Conservation (phyloP, 2,797 vertebrate genomes). For the Semotilus atromaculatus region DNA sequence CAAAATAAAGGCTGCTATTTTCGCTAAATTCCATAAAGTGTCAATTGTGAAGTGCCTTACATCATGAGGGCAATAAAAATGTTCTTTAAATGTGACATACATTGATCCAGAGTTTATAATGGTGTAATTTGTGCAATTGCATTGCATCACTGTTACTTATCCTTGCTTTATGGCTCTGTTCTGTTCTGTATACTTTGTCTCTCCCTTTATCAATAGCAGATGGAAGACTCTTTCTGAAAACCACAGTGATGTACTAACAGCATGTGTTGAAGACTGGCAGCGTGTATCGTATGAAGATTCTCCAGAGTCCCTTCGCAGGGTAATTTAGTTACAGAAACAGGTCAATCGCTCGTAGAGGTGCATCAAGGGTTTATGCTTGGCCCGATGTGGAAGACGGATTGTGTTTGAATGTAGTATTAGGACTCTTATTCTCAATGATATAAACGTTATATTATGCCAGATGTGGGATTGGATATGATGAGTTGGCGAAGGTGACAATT, state of each 20-base stretch:
- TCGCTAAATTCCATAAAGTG: slow-evolving; percentile 76
- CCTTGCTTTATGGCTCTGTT: neutral
- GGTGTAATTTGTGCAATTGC: slow-evolving; percentile 24
- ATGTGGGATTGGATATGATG: slow-evolving; percentile 68
- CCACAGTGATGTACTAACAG: slow-evolving; percentile 98
- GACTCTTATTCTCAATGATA: slow-evolving; percentile 70
- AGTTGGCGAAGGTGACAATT: slow-evolving; percentile 82
- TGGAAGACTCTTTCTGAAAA: slow-evolving; percentile 99
- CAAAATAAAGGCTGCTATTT: slow-evolving; percentile 76
- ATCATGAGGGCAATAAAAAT: slow-evolving; percentile 68
- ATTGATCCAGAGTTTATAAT: slow-evolving; percentile 33
- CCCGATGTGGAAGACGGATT: slow-evolving; percentile 69
- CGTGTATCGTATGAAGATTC: slow-evolving; percentile 79
- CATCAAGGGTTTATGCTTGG: slow-evolving; percentile 78
- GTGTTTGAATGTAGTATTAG: slow-evolving; percentile 78
- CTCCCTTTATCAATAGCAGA: slow-evolving; percentile 81
- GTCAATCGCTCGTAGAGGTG: slow-evolving; percentile 74
- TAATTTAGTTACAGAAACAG: slow-evolving; percentile 76
- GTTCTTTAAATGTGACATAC: slow-evolving; percentile 65
- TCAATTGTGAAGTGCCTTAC: slow-evolving; percentile 72
- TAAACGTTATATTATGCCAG: slow-evolving; percentile 66
- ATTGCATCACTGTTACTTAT: neutral
- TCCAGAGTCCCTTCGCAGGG: slow-evolving; percentile 79
- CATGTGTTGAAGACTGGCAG: slow-evolving; percentile 73
- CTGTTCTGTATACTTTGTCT: neutral